phyloP scores from a whole-genome alignment of 2,113 vertebrate species.

The Equus quagga region DNA sequence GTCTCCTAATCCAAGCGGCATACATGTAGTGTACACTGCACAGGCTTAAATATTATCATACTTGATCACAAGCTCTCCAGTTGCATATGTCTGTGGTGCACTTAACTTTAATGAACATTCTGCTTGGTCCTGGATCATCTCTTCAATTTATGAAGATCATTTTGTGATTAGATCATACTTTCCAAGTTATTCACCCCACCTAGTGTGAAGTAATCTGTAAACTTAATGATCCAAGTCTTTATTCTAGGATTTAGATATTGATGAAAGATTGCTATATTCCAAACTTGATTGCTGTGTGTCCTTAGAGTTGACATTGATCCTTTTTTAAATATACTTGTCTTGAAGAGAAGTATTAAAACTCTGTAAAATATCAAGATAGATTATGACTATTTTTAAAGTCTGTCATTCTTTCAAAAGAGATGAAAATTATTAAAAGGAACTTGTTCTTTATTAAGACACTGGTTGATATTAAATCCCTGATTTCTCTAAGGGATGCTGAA shows the following conservation, averaged over 20 bases:
- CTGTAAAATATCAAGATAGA: background rate
- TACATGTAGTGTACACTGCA: no score
- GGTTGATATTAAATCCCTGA: background rate
- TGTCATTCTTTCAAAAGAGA: background rate
- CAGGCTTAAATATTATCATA: background rate
- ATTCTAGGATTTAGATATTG: background rate
- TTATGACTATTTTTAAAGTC: conserved; percentile 13
- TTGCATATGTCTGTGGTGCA: background rate
- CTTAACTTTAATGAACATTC: background rate
- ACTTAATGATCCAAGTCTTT: background rate
- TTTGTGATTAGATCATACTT: background rate
- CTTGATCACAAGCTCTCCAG: background rate
- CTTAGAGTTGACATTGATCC: background rate
- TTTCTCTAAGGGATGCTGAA: background rate
- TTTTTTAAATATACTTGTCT: conserved; percentile 8
- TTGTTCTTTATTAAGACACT: background rate
- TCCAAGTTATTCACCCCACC: background rate
- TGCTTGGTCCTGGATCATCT: background rate
- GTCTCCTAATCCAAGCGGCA: background rate
- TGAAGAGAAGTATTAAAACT: background rate
- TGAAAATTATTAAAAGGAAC: background rate
- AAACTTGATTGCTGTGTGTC: background rate
- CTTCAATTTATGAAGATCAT: background rate
- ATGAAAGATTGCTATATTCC: background rate
- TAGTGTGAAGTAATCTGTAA: conserved; percentile 7